Base-by-base conservation (phyloP, 2,797 vertebrate species). In the Rhyacichthys aspro region DNA sequence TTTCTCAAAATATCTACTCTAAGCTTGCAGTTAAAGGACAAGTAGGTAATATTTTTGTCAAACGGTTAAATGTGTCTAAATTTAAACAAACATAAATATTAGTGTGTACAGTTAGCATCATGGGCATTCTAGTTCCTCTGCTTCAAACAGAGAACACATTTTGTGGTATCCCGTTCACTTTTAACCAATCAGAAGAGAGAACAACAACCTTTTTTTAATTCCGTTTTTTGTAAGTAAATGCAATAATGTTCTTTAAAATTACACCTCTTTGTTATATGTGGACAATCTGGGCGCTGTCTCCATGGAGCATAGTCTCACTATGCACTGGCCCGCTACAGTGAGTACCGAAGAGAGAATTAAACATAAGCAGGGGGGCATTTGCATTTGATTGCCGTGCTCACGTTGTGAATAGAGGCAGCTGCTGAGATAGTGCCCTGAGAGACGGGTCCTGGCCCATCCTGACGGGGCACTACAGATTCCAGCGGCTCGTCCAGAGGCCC, bases 371-470 rank as follows among this genome's bases (percentile, higher is more conserved):
- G 64, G 49, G 67, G 14, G 19, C 74, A 86, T 91, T 89, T 88
- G 77, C 86, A 86, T 91, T 72, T 85, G 83, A 88, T 79, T 81
- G 67, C 82, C 86, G 88, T 84, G 77, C 76, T 82, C 46, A 53
- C 76, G 60, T 67, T 79, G 78, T 83, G 72, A 80, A 70, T 67
- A 52, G 63, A 67, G 65, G 59, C 54, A 55, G 61, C 72, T 82
- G 78, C 74, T 67, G 55, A 78, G 60, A 70, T 72, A 61, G 42
- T 69, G 28, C 43, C 62, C 63, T 41, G 56, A 69, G 76, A 83
- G 69, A 72, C 55, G 58, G 61, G 44, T 49, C 39, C 47, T 36
- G 59, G 43, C 59, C 56, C 9, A 23, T 65, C 66, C 69, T 63
- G 71, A 83, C 36, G 38, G 67, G 57, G 17, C 53, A 16, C 55